These are phyloP conservation scores for Epistrophe grossulariae DNA, from an alignment of 2,888 invertebrate species.

Conservation along the genomic window DNA sequence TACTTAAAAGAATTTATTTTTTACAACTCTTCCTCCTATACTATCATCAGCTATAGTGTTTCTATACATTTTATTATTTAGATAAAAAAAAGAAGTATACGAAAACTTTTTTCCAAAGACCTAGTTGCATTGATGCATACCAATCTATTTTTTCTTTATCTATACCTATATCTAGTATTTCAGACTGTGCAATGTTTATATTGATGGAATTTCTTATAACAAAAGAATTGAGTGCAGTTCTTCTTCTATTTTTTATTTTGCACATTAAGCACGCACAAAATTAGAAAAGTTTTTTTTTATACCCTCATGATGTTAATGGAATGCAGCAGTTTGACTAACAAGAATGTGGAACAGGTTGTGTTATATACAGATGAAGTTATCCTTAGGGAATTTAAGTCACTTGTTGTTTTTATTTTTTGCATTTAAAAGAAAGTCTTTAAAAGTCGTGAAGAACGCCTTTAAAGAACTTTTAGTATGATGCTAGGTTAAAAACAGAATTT, in stretches of 20 bases:
- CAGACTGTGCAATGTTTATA: neutral
- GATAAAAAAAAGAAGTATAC: neutral
- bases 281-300: slow-evolving; percentile 62
- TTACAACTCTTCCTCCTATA: neutral
- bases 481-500: no score
- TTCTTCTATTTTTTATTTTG: neutral
- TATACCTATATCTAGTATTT: neutral
- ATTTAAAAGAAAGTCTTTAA: neutral
- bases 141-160: slow-evolving; percentile 29
- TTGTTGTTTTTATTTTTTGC: neutral
- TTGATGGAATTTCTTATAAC: slow-evolving; percentile 28
- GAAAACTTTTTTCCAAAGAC: slow-evolving; percentile 5
- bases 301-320: slow-evolving; percentile 6
- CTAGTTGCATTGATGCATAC: slow-evolving; percentile 42
- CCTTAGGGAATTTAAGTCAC: neutral
- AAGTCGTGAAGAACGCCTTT: no score
- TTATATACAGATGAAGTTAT: neutral
- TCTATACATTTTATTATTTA: slow-evolving; percentile 3
- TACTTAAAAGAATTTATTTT: no score
- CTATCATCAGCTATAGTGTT: neutral
- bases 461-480: no score
- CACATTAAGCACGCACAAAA: slow-evolving; percentile 65
- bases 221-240: slow-evolving; percentile 55
- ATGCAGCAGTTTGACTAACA: neutral
- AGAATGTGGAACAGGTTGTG: slow-evolving; percentile 12